Base-by-base conservation (phyloP, 1,140 invertebrate species). In the Zaprionus inermis region DNA sequence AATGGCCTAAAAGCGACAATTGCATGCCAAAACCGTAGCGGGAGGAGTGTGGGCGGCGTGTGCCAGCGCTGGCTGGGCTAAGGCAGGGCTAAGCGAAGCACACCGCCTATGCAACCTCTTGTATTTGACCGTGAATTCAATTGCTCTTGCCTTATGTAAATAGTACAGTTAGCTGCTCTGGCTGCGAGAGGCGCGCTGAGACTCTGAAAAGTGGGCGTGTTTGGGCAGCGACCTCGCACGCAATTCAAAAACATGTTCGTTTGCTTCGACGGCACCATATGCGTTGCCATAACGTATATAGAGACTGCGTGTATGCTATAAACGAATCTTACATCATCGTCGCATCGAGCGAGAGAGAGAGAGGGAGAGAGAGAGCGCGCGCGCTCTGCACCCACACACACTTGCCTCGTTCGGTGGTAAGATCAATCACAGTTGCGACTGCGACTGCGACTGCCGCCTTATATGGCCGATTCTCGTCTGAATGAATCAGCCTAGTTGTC, bases 1-100 rank as follows among this genome's bases (percentile, higher is more conserved):
- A 89, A 88, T 89, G 83, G 75, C 84, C 89, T 88, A 89, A 89
- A 80, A 67, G 83, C 82, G 83, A 81, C 82, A 83, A 73, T 88
- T 83, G 82, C 82, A 86, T 83, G 82, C 78, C 72, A 77, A 5
- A 64, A 64, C 18, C 10, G 18, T 58, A 61, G 22, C 14, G 16
- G n/a, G 11, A 57, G 24, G 32, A 14, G 41, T 2, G 61, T 41
- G 49, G 58, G 49, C 49, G 63, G 49, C 64, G 38, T 22, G 65
- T 59, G 34, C 14, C 36, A 38, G 41, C 12, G 56, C 49, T 49
- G 54, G 28, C 46, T 51, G 22, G 38, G 14, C 6, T 38, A 24
- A 44, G 34, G 7, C 34, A 12, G 6, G 14, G 2, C 6, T 20
- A 11, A 10, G 30, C 18, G 61, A 44, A 44, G 34, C 56, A 63